Evolutionary conservation across 2,113 vertebrate genomes (phyloP).

Genomic region (Corythaixoides concolor): DNA sequence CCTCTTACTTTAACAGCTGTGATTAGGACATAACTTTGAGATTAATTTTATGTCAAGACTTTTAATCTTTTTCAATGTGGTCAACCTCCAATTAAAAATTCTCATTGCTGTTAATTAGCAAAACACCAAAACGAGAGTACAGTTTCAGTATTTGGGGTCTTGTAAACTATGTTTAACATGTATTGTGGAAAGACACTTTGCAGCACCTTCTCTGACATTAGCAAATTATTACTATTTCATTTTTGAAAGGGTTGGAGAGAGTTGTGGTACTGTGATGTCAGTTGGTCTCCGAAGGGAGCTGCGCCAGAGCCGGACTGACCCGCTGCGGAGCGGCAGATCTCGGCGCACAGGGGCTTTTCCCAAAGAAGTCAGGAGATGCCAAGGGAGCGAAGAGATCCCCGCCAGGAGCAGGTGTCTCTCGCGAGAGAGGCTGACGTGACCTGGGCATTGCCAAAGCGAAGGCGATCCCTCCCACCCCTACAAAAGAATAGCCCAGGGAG

Average conservation of each 20-base stretch:
- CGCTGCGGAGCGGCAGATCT: no score
- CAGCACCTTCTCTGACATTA: not conserved
- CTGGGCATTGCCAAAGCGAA: no score
- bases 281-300: no score
- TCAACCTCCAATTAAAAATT: not conserved
- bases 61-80: not conserved
- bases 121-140: not conserved
- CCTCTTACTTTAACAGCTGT: not conserved
- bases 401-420: no score
- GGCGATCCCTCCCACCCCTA: no score
- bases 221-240: not conserved
- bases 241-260: not conserved
- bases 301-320: no score
- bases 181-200: not conserved
- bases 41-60: not conserved
- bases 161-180: not conserved
- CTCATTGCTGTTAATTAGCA: not conserved
- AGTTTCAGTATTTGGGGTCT: not conserved
- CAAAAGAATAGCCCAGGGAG: no score
- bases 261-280: not conserved
- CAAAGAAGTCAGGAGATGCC: no score
- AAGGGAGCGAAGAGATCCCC: no score
- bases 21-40: not conserved
- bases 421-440: no score
- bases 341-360: no score